A percentile compares a stretch with the other conserved stretches of the same genome.
Conservation (phyloP, 2,113 vertebrate species). For the Ictalurus furcatus region DNA sequence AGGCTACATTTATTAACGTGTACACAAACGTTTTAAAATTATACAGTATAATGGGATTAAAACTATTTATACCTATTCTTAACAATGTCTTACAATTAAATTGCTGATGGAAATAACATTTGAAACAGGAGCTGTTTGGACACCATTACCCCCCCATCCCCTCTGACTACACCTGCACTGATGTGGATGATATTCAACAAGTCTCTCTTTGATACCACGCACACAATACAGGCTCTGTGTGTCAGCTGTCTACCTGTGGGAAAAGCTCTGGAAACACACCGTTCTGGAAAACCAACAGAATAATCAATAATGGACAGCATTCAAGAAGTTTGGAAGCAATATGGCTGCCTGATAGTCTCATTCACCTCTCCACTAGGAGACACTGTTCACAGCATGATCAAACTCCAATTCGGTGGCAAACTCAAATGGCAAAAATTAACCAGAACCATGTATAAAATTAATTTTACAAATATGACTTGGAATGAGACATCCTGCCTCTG, state of each 20-base stretch:
- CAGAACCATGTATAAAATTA: not conserved
- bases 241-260: slow-evolving; percentile 49
- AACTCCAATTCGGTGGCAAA: not conserved
- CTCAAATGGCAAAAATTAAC: not conserved
- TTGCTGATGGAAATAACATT: slow-evolving; percentile 32
- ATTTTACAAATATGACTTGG: not conserved
- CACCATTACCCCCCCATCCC: slow-evolving; percentile 19
- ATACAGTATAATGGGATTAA: not conserved
- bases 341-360: not conserved
- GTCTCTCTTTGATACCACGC: slow-evolving; percentile 70
- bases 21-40: not conserved
- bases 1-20: not conserved
- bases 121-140: slow-evolving; percentile 65
- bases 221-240: slow-evolving; percentile 73
- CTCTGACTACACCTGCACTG: slow-evolving; percentile 57
- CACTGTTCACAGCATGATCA: slow-evolving; percentile 47
- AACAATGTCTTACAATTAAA: not conserved
- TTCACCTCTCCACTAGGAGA: slow-evolving; percentile 65
- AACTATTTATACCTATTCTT: not conserved
- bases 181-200: slow-evolving; percentile 71
- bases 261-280: slow-evolving; percentile 32
- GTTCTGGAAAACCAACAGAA: slow-evolving; percentile 27
- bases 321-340: not conserved
- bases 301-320: not conserved
- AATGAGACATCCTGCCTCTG: not conserved